A percentile compares a stretch with the other conserved stretches of the same genome.
Evolutionary conservation across 2,113 vertebrate genomes (phyloP).

Genomic region (Stercorarius parasiticus): DNA sequence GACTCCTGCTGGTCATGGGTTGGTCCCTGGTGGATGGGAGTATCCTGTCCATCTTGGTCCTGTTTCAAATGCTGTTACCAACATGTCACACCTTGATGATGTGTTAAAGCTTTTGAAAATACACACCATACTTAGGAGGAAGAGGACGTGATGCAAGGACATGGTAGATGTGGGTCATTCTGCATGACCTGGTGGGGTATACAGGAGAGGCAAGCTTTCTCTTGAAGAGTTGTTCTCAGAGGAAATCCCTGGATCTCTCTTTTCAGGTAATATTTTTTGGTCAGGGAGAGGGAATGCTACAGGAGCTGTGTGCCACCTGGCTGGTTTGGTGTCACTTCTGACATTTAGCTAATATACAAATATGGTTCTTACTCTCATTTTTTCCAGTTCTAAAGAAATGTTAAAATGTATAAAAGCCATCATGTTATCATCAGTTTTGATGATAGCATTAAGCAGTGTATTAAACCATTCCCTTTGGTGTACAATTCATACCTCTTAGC

Average conservation of each 20-base stretch:
- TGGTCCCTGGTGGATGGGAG: background rate
- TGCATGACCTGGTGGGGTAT: background rate
- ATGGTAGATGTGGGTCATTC: background rate
- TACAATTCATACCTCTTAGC: constrained; percentile 52
- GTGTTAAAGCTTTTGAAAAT: background rate
- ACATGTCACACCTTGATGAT: background rate
- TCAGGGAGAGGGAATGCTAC: background rate
- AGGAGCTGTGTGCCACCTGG: background rate
- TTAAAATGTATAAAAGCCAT: constrained; percentile 36
- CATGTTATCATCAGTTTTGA: constrained; percentile 20
- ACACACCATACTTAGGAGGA: background rate
- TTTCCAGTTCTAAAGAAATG: constrained; percentile 10
- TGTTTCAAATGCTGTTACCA: background rate
- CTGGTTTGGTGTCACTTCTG: background rate
- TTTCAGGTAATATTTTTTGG: background rate
- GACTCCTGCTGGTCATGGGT: background rate
- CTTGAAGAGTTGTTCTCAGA: background rate
- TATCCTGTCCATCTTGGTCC: background rate
- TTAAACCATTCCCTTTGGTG: constrained; percentile 22
- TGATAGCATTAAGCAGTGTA: constrained; percentile 47
- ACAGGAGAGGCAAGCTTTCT: background rate
- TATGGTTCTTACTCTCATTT: background rate
- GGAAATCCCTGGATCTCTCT: background rate
- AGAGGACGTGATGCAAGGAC: background rate
- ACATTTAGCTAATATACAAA: constrained; percentile 19